Conservation (phyloP, 2,113 vertebrate genomes). For the Gobio gobio region DNA sequence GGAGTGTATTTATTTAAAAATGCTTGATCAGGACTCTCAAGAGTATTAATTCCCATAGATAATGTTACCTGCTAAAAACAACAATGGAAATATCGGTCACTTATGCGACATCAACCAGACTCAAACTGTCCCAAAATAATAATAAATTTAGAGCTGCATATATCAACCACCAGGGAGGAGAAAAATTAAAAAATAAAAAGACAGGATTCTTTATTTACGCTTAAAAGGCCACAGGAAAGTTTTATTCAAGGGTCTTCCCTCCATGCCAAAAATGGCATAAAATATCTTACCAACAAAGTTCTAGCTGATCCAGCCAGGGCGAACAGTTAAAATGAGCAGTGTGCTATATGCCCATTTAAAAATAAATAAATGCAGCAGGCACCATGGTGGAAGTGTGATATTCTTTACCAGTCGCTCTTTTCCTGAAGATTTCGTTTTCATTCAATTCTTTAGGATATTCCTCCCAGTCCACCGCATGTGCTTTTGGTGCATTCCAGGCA, state of each 20-base stretch:
- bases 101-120: neutral
- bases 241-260: neutral
- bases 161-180: neutral
- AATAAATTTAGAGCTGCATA: neutral
- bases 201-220: neutral
- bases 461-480: constrained; percentile 43
- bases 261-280: neutral
- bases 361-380: constrained; percentile 5
- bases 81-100: neutral
- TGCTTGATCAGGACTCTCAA: neutral
- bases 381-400: constrained; percentile 23
- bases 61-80: neutral
- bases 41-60: neutral
- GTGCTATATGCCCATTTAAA: neutral
- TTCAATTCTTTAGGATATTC: constrained; percentile 32
- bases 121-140: neutral
- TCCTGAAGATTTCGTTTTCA: constrained; percentile 30
- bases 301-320: neutral
- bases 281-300: neutral
- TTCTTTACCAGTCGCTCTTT: constrained; percentile 7
- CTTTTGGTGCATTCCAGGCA: constrained; percentile 36
- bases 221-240: neutral
- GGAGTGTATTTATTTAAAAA: neutral
- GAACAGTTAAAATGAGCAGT: neutral
- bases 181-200: neutral